These are phyloP conservation scores for Saturnia japonica DNA, from an alignment of 2,888 invertebrate genomes.

Conservation along the genomic window DNA sequence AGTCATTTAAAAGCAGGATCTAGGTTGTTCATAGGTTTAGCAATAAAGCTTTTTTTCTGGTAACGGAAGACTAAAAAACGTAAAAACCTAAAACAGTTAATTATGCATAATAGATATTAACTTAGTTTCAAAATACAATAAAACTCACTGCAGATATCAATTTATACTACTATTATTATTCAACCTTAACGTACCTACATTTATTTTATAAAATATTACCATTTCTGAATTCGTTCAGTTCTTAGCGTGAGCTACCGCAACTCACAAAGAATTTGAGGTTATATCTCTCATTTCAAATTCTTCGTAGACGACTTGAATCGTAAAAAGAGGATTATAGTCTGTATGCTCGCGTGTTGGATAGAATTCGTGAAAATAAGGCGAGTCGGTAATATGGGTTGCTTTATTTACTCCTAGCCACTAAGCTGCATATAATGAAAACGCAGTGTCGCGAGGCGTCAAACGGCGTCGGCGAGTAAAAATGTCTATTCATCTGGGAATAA, in stretches of 20 bases:
- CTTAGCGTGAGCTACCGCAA: not conserved
- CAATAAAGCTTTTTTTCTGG: no score
- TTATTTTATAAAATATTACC: not conserved
- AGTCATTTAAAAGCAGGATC: no score
- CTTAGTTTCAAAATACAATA: not conserved
- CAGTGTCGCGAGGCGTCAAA: slow-evolving; percentile 77
- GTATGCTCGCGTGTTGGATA: slow-evolving; percentile 65
- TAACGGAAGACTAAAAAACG: no score
- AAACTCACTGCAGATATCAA: not conserved
- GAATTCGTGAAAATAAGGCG: slow-evolving; percentile 74
- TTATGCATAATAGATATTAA: not conserved
- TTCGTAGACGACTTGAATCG: slow-evolving; percentile 75
- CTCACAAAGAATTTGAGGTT: slow-evolving; percentile 71
- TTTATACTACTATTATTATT: not conserved
- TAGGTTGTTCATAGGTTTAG: no score
- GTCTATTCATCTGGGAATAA: slow-evolving; percentile 37
- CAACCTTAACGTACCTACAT: not conserved
- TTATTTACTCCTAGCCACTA: slow-evolving; percentile 78
- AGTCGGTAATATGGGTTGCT: slow-evolving; percentile 76
- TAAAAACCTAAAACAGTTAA: not conserved
- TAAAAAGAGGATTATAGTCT: slow-evolving; percentile 80
- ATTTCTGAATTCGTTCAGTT: slow-evolving; percentile 12
- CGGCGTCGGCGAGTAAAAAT: slow-evolving; percentile 66
- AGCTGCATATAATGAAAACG: slow-evolving; percentile 83
- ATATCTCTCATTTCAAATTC: slow-evolving; percentile 80